Conservation (phyloP, 2,113 vertebrate genomes). For the Ochotona curzoniae region DNA sequence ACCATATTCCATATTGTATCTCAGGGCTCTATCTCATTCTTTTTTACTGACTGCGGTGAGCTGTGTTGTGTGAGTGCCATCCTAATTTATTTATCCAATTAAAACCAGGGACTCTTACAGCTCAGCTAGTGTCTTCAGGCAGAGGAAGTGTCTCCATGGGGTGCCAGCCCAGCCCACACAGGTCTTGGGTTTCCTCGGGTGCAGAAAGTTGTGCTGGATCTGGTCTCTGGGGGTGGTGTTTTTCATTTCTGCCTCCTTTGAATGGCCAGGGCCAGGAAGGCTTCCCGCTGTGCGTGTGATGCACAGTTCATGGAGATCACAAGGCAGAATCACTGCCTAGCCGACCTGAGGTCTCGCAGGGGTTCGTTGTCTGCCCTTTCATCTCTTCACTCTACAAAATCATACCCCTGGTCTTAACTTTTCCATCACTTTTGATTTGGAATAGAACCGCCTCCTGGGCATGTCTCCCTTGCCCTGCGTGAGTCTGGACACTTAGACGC, state of each 20-base stretch:
- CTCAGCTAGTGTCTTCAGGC: background rate
- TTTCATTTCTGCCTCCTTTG: background rate
- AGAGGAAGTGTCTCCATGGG: background rate
- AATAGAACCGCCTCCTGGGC: background rate
- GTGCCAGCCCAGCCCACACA: background rate
- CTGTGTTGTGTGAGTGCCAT: background rate
- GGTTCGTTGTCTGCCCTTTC: background rate
- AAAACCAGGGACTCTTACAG: constrained; percentile 6
- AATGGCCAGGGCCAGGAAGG: background rate
- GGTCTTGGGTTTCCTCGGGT: background rate
- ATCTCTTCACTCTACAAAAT: background rate
- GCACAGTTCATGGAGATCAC: background rate
- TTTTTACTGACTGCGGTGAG: background rate
- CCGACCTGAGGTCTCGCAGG: background rate
- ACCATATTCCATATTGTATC: background rate
- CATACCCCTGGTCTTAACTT: background rate
- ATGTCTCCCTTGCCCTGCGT: no score
- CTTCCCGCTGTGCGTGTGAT: background rate
- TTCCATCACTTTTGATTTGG: background rate
- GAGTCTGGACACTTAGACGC: background rate
- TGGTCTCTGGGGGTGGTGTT: background rate
- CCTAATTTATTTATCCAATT: constrained; percentile 49
- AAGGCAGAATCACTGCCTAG: accelerated
- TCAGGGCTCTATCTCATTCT: background rate
- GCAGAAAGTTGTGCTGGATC: constrained; percentile 7